Evolutionary conservation across 1,140 invertebrate genomes (phyloP), one percentile per base, ranked within the genome.

Genomic region (Scaptodrosophila lebanonensis): DNA sequence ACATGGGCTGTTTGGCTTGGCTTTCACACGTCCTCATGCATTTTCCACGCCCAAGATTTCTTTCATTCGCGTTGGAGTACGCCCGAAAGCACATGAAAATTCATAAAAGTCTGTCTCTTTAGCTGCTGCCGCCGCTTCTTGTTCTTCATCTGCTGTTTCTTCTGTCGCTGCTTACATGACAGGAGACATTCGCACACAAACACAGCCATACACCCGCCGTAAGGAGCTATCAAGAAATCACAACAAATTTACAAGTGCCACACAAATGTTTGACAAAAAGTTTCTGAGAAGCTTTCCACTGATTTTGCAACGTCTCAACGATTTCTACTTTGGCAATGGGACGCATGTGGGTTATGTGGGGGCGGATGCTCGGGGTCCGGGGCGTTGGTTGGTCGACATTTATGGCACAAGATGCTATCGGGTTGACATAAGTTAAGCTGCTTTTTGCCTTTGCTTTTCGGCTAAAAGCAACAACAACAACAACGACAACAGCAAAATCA

Each of bases 231-330:
- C 75, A 82, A 82, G 75, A 83, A 83, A 82, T 82, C 75, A 82
- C 76, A 82, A 82, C 75, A 82, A 82, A 82, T 82, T 82, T 82
- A 82, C 75, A 82, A 82, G 75, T 82, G 76, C 76, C 75, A 70
- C 75, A 82, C 75, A 82, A 82, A 82, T 82, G 75, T 83, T 79
- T 79, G 75, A 79, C 75, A 79, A 79, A 79, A 79, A 79, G 75
- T 79, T 79, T 79, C 36, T 68, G 75, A 79, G 73, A 82, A 79
- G 75, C 68, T 79, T 79, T 79, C 57, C 75, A 79, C 73, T 79
- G 73, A 79, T 79, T 79, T 79, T 56, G 75, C 75, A 79, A 73
- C 69, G 75, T 79, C 73, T 71, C 73, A 77, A 70, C 72, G 73
- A 77, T 79, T 77, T 68, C 73, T 72, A 57, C 45, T 48, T 42